Conservation (phyloP, 1,140 invertebrate species). For the Achroia grisella region DNA sequence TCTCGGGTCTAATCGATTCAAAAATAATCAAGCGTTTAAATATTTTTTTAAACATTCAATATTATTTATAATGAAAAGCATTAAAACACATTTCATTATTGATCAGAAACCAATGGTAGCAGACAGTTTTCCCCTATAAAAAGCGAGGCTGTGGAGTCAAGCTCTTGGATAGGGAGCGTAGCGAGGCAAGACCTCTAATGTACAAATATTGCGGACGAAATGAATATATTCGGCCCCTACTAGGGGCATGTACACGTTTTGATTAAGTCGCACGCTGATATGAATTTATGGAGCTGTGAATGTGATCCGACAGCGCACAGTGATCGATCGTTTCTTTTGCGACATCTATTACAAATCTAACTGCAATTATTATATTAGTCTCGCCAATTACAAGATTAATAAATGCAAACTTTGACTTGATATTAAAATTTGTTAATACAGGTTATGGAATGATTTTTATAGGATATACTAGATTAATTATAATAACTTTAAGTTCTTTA, state of each 20-base stretch:
- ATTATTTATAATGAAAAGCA: not conserved
- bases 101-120: constrained; percentile 17
- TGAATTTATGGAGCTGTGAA: constrained; percentile 46
- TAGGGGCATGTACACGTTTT: constrained; percentile 52
- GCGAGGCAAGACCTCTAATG: constrained; percentile 68
- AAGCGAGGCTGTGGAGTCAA: constrained; percentile 45
- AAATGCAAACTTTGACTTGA: no score
- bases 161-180: constrained; percentile 42
- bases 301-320: not conserved
- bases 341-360: constrained; percentile 1
- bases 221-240: constrained; percentile 61
- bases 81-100: not conserved
- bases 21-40: no score
- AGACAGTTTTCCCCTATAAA: constrained; percentile 18
- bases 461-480: no score
- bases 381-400: no score
- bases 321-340: constrained; percentile 13
- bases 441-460: no score
- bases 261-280: constrained; percentile 54
- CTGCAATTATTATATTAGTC: no score
- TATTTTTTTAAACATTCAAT: no score
- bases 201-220: constrained; percentile 71
- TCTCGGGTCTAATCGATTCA: no score
- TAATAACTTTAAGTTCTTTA: no score
- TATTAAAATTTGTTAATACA: no score